Evolutionary conservation across 2,797 vertebrate species (phyloP), one percentile per base, ranked within the genome.

Genomic region (Anabacerthia variegaticeps): DNA sequence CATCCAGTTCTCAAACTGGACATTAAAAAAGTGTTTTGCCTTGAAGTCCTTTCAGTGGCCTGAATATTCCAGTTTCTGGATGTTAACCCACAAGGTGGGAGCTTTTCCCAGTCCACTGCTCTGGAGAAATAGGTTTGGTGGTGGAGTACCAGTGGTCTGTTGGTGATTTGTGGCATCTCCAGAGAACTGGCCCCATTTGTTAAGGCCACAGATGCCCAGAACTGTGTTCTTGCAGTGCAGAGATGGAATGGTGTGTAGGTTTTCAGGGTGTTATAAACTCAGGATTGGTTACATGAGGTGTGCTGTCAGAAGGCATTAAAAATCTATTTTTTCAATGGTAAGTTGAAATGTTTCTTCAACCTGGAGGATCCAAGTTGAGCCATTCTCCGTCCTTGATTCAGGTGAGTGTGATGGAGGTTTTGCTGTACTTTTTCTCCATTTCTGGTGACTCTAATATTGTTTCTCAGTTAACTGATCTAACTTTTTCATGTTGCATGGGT

Each of bases 331-430:
- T 85, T 74, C 71, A 91, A 74, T 85, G 93, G 94, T 95, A 80
- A 92, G 93, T 96, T 91, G 85, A 92, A 95, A 93, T 79, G n/a
- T 93, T 93, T 86, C 92, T 93, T 92, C 93, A 93, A 83, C 83
- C 93, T 82, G 89, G 92, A 92, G 84, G 93, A 61, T 68, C 91
- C 52, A 56, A 85, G 90, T 89, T 94, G 92, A 95, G 65, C 92
- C 86, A 27, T 91, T 87, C 95, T 61, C 85, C 90, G 22, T 71
- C 84, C 54, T 77, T 83, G 65, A 41, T 28, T 41, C 61, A 74
- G 93, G 91, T 94, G 84, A 93, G 93, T 89, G 67, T 56, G 20
- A 20, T 71, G 84, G 26, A 93, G 87, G 71, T 20, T 85, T 93
- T 95, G 82, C 85, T 39, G 11, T 36, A 51, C 23, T 56, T 95